phyloP scores from a whole-genome alignment of 2,888 invertebrate genomes.

The Sesamia inferens region DNA sequence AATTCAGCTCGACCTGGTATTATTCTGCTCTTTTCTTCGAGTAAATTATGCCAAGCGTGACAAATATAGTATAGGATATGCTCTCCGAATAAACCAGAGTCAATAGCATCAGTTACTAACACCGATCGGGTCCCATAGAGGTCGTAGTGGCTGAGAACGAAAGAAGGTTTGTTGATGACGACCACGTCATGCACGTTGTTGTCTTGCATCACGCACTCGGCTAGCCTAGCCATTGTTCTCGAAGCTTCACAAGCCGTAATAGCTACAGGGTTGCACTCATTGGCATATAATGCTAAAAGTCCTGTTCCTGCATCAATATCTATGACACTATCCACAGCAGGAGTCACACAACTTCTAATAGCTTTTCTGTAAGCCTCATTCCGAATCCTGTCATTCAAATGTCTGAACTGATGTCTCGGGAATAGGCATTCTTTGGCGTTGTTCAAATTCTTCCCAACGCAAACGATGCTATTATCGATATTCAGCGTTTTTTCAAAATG shows the following conservation, averaged over 20 bases:
- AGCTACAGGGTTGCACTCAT: conserved; percentile 81
- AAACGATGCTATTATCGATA: conserved; percentile 82
- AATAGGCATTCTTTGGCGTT: conserved; percentile 42
- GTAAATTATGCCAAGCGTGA: conserved; percentile 89
- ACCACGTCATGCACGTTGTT: conserved; percentile 41
- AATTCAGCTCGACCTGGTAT: conserved; percentile 55
- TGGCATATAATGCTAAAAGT: conserved; percentile 91
- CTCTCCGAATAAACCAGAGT: conserved; percentile 50
- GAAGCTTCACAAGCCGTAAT: conserved; percentile 46
- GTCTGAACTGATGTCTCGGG: conserved; percentile 35
- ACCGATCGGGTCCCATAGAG: conserved; percentile 38
- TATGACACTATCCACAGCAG: conserved; percentile 47
- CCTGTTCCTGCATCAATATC: conserved; percentile 49
- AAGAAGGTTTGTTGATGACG: conserved; percentile 34
- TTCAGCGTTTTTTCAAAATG: conserved; percentile 86
- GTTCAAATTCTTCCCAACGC: conserved; percentile 59
- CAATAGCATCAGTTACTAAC: conserved; percentile 46
- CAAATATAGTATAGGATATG: conserved; percentile 89
- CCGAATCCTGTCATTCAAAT: conserved; percentile 44
- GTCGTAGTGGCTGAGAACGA: conserved; percentile 29
- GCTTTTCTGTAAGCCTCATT: conserved; percentile 57
- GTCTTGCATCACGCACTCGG: conserved; percentile 44
- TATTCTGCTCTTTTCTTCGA: conserved; percentile 24
- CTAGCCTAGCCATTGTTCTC: conserved; percentile 30
- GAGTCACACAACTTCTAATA: conserved; percentile 37